Evolutionary conservation across 1,140 invertebrate genomes (phyloP).

Genomic region (Caenorhabditis tropicalis): DNA sequence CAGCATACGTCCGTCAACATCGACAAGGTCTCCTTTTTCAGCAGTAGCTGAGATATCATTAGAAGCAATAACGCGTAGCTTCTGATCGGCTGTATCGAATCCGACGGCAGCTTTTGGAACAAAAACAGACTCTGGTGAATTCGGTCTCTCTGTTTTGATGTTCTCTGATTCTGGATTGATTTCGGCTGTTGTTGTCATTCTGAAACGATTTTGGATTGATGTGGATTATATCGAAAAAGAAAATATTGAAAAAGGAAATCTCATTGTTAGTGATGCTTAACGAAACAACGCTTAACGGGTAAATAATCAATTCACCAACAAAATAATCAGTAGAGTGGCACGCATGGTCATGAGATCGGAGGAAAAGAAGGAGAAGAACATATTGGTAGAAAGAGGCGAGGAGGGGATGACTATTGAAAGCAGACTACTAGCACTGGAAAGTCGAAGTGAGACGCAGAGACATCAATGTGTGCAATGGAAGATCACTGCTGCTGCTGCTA

Average conservation of each 20-base stretch:
- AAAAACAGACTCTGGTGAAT: neutral
- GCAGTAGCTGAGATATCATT: neutral
- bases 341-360: conserved; percentile 15
- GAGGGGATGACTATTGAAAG: conserved; percentile 12
- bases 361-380: neutral
- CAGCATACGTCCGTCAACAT: conserved; percentile 19
- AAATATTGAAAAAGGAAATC: neutral
- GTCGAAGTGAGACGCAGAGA: conserved; percentile 21
- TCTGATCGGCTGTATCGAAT: conserved; percentile 21
- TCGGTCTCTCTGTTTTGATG: neutral
- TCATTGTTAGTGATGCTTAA: no score
- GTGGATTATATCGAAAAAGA: neutral
- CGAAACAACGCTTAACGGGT: no score
- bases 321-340: conserved; percentile 30
- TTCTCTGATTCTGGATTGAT: neutral
- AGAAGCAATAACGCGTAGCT: neutral
- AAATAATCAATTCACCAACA: neutral
- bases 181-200: conserved; percentile 10
- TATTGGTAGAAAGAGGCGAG: neutral
- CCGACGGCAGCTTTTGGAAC: conserved; percentile 5
- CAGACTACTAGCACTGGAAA: neutral
- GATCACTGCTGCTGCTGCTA: neutral
- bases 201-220: neutral
- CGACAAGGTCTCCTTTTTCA: conserved; percentile 3
- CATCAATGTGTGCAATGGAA: conserved; percentile 23